A percentile compares a stretch with the other conserved stretches of the same genome.
Conservation (phyloP, 2,888 invertebrate species). For the Caenorhabditis imperialis region DNA sequence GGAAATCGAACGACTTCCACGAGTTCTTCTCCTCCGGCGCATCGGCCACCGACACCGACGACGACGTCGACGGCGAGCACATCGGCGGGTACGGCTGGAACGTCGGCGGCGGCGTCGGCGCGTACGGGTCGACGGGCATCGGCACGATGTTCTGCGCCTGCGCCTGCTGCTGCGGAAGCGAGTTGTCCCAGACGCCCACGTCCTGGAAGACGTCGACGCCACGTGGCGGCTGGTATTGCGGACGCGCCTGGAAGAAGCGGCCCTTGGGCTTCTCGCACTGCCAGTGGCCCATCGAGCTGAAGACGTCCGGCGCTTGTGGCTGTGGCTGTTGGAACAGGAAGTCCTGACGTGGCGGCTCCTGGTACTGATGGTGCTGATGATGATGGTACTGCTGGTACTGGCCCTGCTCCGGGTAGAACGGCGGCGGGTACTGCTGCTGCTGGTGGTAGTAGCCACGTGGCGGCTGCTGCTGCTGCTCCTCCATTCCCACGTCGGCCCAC, state of each 20-base stretch:
- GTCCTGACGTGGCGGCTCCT: background rate
- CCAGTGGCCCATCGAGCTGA: constrained; percentile 18
- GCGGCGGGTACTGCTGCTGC: constrained; percentile 3
- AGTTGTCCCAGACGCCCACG: background rate
- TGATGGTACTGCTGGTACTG: background rate
- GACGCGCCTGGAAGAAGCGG: too few species aligned
- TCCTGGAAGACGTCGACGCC: background rate
- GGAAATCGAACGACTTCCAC: constrained; percentile 19
- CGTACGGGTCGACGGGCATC: constrained; percentile 1
- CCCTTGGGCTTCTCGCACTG: background rate
- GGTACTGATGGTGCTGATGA: background rate
- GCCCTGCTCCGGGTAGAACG: too few species aligned
- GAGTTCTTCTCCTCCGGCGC: constrained; percentile 12
- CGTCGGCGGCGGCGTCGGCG: constrained; percentile 11
- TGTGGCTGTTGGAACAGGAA: background rate
- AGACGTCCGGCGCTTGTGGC: constrained; percentile 1
- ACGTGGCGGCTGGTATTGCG: too few species aligned
- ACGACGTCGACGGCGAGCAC: too few species aligned
- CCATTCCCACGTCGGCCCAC: constrained; percentile 20
- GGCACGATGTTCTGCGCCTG: background rate
- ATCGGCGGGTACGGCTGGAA: constrained; percentile 2
- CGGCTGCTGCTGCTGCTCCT: background rate
- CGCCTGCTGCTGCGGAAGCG: background rate
- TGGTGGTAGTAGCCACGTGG: background rate
- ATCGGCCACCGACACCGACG: too few species aligned